Base-by-base conservation (phyloP, 2,888 invertebrate species). In the Trachelus tabidus region DNA sequence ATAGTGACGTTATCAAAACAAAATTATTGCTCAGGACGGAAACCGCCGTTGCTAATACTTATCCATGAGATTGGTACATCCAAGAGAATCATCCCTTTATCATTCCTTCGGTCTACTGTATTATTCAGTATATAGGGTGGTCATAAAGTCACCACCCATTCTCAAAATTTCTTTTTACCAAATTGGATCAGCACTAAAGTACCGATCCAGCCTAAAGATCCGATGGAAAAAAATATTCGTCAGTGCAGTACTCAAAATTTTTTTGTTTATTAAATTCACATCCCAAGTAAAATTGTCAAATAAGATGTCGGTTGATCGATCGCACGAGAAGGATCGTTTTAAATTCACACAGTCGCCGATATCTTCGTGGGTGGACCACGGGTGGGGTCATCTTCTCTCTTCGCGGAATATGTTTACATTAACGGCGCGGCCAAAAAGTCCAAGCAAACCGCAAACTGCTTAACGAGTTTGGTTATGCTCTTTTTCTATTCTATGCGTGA, bases 381-480 rank as follows among this genome's bases (percentile, higher is more conserved):
- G 79, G 82, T 82, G 82, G 35, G 40, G 76, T 81, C 73, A 73
- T 79, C 79, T 34, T 81, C 84, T 85, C 85, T 82, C 80, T 88
- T 87, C 84, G 87, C 84, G 85, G 87, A 87, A 88, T 86, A 87
- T 88, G 87, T 88, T 88, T 88, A 86, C 88, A 87, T 87, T 87
- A 87, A 87, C 86, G 82, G 81, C 82, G 81, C 83, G 83, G 81
- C 84, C 80, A 86, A 84, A 82, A 83, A 81, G 80, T 82, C 77
- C 80, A 81, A 81, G 80, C 81, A 82, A 87, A 87, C 85, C 84
- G 86, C 87, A 84, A 88, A 88, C 85, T 84, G 87, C 87, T 88
- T 86, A 88, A 88, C 88, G 88, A 87, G 84, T 86, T 88, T 84
- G 81, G 80, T 77, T 80, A 79, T 82, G 77, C 77, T 81, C 78